Percentiles rank a stretch among this genome's conserved stretches.
Evolutionary conservation across 2,888 invertebrate species (phyloP).

Genomic region (Cordilura impudica): DNA sequence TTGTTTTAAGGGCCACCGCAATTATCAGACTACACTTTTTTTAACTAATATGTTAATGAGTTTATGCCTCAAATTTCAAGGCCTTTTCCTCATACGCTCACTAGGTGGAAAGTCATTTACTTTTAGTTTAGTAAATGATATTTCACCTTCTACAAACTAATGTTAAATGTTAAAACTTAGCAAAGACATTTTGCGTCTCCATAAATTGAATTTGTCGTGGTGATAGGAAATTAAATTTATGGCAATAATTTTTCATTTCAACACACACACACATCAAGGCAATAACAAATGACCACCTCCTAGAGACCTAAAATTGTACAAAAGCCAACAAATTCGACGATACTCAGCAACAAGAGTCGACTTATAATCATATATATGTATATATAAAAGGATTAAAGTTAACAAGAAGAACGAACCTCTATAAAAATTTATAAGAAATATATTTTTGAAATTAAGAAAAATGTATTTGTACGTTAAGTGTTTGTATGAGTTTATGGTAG

Average conservation of each 20-base stretch:
- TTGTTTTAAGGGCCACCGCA: too few relatives aligned
- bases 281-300: slow-evolving; percentile 54
- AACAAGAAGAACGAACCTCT: neutral
- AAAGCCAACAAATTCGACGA: neutral
- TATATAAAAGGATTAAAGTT: slow-evolving; percentile 31
- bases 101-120: too few relatives aligned
- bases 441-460: too few relatives aligned
- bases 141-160: slow-evolving; percentile 26
- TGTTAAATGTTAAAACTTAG: slow-evolving; percentile 45
- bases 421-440: too few relatives aligned
- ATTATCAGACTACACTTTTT: too few relatives aligned
- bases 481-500: slow-evolving; percentile 10
- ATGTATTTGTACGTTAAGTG: slow-evolving; percentile 3
- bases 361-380: neutral
- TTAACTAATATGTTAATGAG: too few relatives aligned
- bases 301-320: slow-evolving; percentile 17
- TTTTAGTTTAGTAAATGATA: too few relatives aligned
- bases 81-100: neutral
- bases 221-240: slow-evolving; percentile 76
- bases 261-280: slow-evolving; percentile 30
- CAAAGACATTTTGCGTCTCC: slow-evolving; percentile 32
- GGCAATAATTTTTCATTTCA: slow-evolving; percentile 73
- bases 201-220: slow-evolving; percentile 68
- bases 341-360: slow-evolving; percentile 13
- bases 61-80: too few relatives aligned